Evolutionary conservation across 2,888 invertebrate genomes (phyloP).

Genomic region (Colletes collaris): DNA sequence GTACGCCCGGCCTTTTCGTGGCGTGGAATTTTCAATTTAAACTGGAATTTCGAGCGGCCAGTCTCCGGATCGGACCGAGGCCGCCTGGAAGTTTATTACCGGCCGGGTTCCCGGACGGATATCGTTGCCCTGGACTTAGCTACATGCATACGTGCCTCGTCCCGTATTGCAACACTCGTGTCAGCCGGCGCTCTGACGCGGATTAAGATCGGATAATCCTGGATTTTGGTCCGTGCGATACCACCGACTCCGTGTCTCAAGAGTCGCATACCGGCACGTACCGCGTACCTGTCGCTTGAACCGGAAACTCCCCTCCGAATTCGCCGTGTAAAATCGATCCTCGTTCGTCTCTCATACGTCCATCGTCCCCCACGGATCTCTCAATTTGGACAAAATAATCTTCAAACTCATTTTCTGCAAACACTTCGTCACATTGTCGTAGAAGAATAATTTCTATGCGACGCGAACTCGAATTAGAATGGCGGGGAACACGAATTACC

Average conservation of each 20-base stretch:
- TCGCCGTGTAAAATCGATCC: too few relatives aligned
- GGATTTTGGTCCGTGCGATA: slow-evolving; percentile 9
- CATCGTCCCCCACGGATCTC: too few relatives aligned
- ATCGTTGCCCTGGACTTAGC: neutral
- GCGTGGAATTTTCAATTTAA: slow-evolving; percentile 58
- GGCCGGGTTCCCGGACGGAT: slow-evolving; percentile 11
- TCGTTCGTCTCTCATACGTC: too few relatives aligned
- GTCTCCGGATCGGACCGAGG: slow-evolving; percentile 20
- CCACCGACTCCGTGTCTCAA: neutral
- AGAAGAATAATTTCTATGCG: too few relatives aligned
- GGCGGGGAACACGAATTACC: too few relatives aligned
- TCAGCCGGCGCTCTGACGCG: slow-evolving; percentile 17
- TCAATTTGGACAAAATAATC: too few relatives aligned
- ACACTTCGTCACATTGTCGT: too few relatives aligned
- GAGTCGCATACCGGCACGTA: neutral
- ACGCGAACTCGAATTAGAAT: too few relatives aligned
- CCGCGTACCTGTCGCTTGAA: neutral
- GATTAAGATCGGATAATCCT: slow-evolving; percentile 56
- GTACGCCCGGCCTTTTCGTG: slow-evolving; percentile 17
- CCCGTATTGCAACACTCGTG: slow-evolving; percentile 32
- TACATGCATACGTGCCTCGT: neutral
- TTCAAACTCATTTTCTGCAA: too few relatives aligned
- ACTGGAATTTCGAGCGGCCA: slow-evolving; percentile 34
- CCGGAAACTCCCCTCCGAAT: neutral
- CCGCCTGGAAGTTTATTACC: slow-evolving; percentile 44